phyloP scores from a whole-genome alignment of 92 coral and sea anemone species.

The Parazoanthus atlanticus region DNA sequence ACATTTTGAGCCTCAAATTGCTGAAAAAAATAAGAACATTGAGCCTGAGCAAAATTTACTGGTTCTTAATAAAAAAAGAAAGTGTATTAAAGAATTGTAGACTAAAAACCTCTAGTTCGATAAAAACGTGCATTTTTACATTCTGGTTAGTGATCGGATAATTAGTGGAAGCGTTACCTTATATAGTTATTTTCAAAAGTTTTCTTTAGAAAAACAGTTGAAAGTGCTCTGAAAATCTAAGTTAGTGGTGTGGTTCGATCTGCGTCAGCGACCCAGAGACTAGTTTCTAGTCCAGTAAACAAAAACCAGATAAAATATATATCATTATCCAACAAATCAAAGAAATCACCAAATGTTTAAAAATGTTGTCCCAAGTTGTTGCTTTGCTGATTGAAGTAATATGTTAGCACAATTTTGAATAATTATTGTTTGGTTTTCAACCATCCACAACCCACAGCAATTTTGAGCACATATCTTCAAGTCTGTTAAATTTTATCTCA shows the following conservation, averaged over 20 bases:
- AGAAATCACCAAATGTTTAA: too few species aligned
- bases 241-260: not conserved
- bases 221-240: not conserved
- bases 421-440: not conserved
- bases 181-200: not conserved
- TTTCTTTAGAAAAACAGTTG: not conserved
- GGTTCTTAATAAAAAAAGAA: too few species aligned
- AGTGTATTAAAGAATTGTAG: too few species aligned
- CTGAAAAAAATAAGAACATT: too few species aligned
- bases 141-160: not conserved
- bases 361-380: not conserved
- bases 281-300: not conserved
- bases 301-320: too few species aligned
- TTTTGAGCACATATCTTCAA: not conserved
- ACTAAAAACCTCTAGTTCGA: not conserved
- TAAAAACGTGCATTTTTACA: too few species aligned
- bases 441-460: not conserved
- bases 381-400: not conserved
- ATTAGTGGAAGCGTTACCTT: not conserved
- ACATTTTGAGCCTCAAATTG: too few species aligned
- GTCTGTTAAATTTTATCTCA: not conserved
- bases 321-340: not conserved
- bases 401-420: not conserved
- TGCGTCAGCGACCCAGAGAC: not conserved
- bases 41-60: too few species aligned